Percentiles rank a stretch among this genome's conserved stretches.
Evolutionary conservation across 2,888 invertebrate genomes (phyloP).

Genomic region (Lepidochrysops patricia): DNA sequence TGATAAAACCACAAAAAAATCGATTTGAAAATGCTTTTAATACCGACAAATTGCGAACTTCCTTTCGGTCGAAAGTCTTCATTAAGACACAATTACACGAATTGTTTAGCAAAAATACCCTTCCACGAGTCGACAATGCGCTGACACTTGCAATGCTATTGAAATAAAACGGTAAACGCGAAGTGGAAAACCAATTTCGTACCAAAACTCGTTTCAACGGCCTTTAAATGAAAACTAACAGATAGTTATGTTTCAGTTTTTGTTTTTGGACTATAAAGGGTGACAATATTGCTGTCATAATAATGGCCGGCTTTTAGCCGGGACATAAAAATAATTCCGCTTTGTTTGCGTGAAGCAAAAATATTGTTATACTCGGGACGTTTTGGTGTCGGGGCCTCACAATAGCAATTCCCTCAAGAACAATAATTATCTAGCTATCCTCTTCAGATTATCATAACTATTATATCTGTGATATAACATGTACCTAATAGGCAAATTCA

Average conservation of each 20-base stretch:
- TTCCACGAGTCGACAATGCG: conserved; percentile 3
- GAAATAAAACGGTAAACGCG: conserved; percentile 34
- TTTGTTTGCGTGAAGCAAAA: neutral
- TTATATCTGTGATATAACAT: too few relatives aligned
- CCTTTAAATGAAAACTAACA: conserved; percentile 42
- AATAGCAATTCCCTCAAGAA: too few relatives aligned
- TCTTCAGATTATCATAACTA: too few relatives aligned
- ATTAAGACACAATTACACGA: neutral
- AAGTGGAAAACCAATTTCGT: conserved; percentile 54
- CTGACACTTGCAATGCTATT: conserved; percentile 21
- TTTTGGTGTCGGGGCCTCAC: neutral
- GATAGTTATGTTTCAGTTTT: conserved; percentile 25
- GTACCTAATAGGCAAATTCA: too few relatives aligned
- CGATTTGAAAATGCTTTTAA: neutral
- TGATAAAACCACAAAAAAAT: too few relatives aligned
- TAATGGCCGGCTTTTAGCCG: neutral
- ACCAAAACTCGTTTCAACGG: conserved; percentile 35
- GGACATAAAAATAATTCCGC: neutral
- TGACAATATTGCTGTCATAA: neutral
- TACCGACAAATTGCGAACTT: neutral
- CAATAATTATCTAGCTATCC: neutral
- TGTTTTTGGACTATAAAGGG: conserved; percentile 18
- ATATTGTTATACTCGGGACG: neutral
- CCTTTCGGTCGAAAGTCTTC: neutral
- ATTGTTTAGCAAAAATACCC: conserved; percentile 5